These are phyloP conservation scores for Gallinago stenura DNA, from an alignment of 2,797 vertebrate genomes.

Conservation along the genomic window DNA sequence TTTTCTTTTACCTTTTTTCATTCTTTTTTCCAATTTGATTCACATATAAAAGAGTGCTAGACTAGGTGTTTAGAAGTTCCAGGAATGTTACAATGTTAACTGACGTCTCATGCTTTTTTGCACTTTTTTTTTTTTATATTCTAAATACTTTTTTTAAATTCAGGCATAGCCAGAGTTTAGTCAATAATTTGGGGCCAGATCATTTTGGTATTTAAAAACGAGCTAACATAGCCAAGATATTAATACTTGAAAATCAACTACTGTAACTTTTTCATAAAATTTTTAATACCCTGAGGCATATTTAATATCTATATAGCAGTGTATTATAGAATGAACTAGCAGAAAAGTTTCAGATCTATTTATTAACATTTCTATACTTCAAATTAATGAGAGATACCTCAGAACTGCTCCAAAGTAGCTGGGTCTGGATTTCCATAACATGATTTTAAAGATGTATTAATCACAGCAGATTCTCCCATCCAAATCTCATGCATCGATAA, in stretches of 20 bases:
- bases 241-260: conserved; percentile 67
- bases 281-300: conserved; percentile 54
- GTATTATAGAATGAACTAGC: conserved; percentile 61
- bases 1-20: background rate
- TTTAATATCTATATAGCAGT: conserved; percentile 54
- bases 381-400: conserved; percentile 76
- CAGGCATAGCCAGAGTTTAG: conserved; percentile 6
- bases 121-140: conserved; percentile 48
- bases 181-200: background rate
- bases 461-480: background rate
- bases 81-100: background rate
- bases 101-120: conserved; percentile 72
- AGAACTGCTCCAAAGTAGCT: conserved; percentile 70
- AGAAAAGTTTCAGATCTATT: conserved; percentile 62
- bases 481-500: background rate
- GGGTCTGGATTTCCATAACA: conserved; percentile 49
- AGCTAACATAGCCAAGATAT: conserved; percentile 57
- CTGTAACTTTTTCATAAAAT: conserved; percentile 61
- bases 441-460: background rate
- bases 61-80: conserved; percentile 50
- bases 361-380: conserved; percentile 67
- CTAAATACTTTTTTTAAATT: background rate
- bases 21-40: conserved; percentile 54
- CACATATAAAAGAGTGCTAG: conserved; percentile 5
- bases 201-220: conserved; percentile 54